Conservation (phyloP, 2,113 vertebrate genomes). For the Blennius ocellaris region DNA sequence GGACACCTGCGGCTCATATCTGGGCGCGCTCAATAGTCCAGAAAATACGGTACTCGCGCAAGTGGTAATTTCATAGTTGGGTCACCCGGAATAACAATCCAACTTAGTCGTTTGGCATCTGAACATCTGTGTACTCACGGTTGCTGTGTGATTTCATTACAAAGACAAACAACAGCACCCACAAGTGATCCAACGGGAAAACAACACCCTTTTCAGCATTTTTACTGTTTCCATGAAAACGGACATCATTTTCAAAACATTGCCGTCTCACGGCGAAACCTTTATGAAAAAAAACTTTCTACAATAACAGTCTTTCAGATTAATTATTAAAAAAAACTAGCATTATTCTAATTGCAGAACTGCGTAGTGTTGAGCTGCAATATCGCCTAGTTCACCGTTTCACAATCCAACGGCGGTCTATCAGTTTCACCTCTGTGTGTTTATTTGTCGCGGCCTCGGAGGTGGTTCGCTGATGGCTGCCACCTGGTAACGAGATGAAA, state of each 20-base stretch:
- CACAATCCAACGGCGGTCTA: constrained; percentile 50
- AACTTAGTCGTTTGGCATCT: too few species aligned
- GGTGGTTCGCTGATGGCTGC: constrained; percentile 69
- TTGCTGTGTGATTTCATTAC: not conserved
- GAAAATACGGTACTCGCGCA: too few species aligned
- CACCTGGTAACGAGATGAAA: constrained; percentile 75
- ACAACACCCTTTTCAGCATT: not conserved
- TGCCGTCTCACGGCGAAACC: not conserved
- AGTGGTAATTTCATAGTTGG: too few species aligned
- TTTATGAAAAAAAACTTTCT: too few species aligned
- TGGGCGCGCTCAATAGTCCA: too few species aligned
- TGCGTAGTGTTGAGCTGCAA: not conserved
- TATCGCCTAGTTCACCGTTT: constrained; percentile 39
- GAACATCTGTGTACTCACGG: not conserved
- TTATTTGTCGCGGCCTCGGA: constrained; percentile 61
- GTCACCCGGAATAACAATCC: too few species aligned
- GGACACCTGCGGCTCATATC: too few species aligned
- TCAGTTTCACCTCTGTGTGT: constrained; percentile 53
- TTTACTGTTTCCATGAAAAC: too few species aligned
- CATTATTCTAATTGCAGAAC: not conserved
- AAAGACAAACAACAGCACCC: too few species aligned
- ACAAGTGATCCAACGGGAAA: too few species aligned
- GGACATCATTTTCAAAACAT: not conserved
- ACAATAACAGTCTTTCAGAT: too few species aligned
- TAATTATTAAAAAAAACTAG: too few species aligned